Base-by-base conservation (phyloP, 2,797 vertebrate genomes). In the Anabacerthia variegaticeps region DNA sequence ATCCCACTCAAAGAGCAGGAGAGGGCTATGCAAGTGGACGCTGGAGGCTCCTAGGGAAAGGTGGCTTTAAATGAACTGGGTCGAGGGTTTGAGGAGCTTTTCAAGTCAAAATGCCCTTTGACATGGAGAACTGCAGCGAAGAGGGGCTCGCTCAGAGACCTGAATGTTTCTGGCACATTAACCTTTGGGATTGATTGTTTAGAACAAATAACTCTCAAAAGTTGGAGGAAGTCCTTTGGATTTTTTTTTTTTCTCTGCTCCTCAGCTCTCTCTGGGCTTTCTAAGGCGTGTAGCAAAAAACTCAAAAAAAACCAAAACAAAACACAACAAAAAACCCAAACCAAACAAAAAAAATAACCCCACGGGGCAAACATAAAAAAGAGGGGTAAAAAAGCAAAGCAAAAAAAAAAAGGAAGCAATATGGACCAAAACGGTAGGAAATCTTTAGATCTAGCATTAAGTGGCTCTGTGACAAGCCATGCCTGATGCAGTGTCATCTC, bases 401-500 rank as follows among this genome's bases (percentile, higher is more conserved):
- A 51, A 66, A 79, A 14, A 12, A 75, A 74, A 95, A 95, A 82
- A 83, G 24, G 49, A 90, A 91, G 93, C 65, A 68, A 7, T 48
- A 83, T 71, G 93, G 80, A 96, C 71, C 85, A 76, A 88, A 95
- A 91, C 61, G 74, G 68, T 82, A 95, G 94, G 81, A 94, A 90
- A 46, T 87, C 43, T 93, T 94, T 83, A 36, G 5, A 78, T 92
- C 84, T 92, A 63, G 46, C 8, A 0, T 84, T 39, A 88, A 89
- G 89, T 58, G 88, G 55, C 48, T 68, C 51, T 82, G 85, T 91
- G 88, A 72, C 67, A 83, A 83, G 85, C 66, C 71, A 52, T 94
- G 59, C 49, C 63, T 86, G 74, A 74, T 73, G 54, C 7, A 10
- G 32, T 36, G 82, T 80, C 78, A 82, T 44, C 75, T 92, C 77